Percentiles rank a stretch among this genome's conserved stretches.
phyloP scores from a whole-genome alignment of 2,113 vertebrate species.

The Herpailurus yagouaroundi region DNA sequence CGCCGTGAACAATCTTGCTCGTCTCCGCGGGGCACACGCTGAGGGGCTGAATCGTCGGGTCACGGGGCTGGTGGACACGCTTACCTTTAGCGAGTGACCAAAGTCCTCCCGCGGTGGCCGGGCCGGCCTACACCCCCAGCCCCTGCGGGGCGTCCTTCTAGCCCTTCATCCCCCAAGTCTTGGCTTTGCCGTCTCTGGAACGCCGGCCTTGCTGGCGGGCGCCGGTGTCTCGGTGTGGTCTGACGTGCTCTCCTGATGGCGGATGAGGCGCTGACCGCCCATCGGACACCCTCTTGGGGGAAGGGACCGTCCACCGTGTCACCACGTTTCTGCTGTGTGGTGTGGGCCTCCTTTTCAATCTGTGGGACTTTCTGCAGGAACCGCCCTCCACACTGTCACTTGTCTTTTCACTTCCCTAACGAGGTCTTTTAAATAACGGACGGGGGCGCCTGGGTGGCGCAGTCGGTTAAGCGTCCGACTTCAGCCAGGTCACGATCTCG shows the following conservation, averaged over 20 bases:
- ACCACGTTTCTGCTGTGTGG: too few relatives aligned
- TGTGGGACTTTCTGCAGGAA: neutral
- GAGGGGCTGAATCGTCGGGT: accelerated
- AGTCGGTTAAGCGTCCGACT: too few relatives aligned
- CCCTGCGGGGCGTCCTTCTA: neutral
- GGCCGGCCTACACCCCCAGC: neutral
- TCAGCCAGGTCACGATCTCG: too few relatives aligned
- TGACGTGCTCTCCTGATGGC: neutral
- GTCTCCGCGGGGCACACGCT: neutral
- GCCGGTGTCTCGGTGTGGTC: accelerated
- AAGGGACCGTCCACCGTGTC: neutral
- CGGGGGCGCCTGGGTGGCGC: too few relatives aligned
- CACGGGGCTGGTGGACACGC: accelerated
- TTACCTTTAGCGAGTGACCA: neutral
- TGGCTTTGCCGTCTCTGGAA: neutral
- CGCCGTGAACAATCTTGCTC: neutral
- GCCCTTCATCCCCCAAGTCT: neutral
- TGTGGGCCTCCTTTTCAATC: too few relatives aligned
- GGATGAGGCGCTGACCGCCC: neutral
- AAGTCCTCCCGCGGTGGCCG: neutral
- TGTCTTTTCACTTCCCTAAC: neutral
- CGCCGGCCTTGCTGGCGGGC: accelerated
- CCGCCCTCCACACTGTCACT: accelerated
- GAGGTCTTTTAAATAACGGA: neutral
- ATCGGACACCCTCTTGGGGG: accelerated